phyloP scores from a whole-genome alignment of 1,140 invertebrate genomes.

The Diabrotica virgifera region DNA sequence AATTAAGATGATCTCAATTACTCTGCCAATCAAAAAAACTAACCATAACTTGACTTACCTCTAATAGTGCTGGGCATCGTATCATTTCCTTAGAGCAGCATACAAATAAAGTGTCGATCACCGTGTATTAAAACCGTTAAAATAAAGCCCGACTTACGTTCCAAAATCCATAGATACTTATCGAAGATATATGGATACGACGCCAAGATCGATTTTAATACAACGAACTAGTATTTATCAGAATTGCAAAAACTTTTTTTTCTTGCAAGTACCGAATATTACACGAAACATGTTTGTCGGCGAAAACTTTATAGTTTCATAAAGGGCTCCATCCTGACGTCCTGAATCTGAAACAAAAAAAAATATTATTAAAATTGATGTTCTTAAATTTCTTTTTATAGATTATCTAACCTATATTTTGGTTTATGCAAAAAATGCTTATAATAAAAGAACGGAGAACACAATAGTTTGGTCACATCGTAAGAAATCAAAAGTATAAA shows the following conservation, averaged over 20 bases:
- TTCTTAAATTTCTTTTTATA: too few species aligned
- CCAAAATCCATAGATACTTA: conserved; percentile 6
- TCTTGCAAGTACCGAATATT: conserved; percentile 35
- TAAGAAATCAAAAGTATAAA: too few species aligned
- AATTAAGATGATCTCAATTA: too few species aligned
- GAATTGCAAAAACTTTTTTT: conserved; percentile 29
- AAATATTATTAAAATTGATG: neutral
- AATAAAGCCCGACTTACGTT: neutral
- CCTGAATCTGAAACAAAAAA: neutral
- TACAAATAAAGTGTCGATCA: conserved; percentile 3
- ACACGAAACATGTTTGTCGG: conserved; percentile 29
- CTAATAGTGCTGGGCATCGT: conserved; percentile 48
- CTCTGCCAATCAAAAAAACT: too few species aligned
- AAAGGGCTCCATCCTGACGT: neutral
- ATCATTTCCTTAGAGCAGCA: conserved; percentile 35
- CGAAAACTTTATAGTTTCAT: too few species aligned
- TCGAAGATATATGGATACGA: neutral
- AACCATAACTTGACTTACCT: conserved; percentile 34
- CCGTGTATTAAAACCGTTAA: conserved; percentile 6
- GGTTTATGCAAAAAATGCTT: too few species aligned
- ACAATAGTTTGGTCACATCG: too few species aligned
- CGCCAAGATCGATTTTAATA: too few species aligned
- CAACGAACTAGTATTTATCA: too few species aligned
- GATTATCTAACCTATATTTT: too few species aligned
- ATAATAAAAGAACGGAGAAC: too few species aligned